phyloP scores from a whole-genome alignment of 1,140 invertebrate species.

The Oedothorax gibbosus region DNA sequence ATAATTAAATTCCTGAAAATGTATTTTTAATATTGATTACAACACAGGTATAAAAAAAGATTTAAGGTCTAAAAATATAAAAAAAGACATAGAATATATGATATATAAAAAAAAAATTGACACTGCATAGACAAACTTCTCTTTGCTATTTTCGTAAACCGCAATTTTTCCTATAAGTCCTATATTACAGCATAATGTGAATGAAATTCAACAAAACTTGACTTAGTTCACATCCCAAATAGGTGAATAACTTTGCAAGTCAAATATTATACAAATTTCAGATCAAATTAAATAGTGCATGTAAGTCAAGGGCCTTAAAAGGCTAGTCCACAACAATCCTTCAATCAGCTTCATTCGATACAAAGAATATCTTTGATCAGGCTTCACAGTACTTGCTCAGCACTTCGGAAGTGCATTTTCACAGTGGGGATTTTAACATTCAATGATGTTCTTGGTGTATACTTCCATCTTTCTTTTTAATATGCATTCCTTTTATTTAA shows the following conservation, averaged over 20 bases:
- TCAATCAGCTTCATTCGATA: no score
- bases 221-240: slow-evolving; percentile 22
- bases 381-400: no score
- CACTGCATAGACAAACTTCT: slow-evolving; percentile 2
- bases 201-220: slow-evolving; percentile 20
- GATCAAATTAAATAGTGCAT: slow-evolving; percentile 1
- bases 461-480: no score
- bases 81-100: not conserved
- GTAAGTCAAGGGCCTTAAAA: no score
- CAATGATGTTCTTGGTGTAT: no score
- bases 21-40: not conserved
- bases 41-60: slow-evolving; percentile 15
- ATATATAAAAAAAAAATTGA: slow-evolving; percentile 11
- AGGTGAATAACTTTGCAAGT: slow-evolving; percentile 21
- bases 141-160: slow-evolving; percentile 14
- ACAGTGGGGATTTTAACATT: no score
- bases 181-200: slow-evolving; percentile 13
- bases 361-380: no score
- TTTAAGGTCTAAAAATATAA: slow-evolving; percentile 16
- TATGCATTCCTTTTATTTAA: no score
- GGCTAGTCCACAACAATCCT: no score
- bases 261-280: slow-evolving; percentile 31
- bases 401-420: no score
- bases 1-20: no score
- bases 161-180: not conserved